Evolutionary conservation across 2,797 vertebrate species (phyloP), one percentile per base, ranked within the genome.

Genomic region (Rhinichthys osculus): DNA sequence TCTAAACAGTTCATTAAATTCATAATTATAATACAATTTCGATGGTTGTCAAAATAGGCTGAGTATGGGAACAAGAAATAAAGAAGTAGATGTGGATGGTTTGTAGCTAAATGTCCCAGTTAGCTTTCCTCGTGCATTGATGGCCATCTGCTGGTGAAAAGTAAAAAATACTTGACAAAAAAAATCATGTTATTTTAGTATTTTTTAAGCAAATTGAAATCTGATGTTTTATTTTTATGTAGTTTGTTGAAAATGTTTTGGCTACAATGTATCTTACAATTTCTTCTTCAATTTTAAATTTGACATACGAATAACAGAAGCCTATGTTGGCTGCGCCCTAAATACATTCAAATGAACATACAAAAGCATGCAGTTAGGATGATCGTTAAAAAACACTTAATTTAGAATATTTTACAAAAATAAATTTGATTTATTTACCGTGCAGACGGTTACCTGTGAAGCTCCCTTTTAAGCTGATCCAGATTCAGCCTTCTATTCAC

Each of bases 131-230:
- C 59, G 7, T 67, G 73, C 30, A 5, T 57, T 70, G 52, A 64
- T 47, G 50, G 21, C 83, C 83, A 85, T 71, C 83, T 85, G 67
- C 76, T 62, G 83, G 83, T 47, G 40, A n/a, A 72, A 40, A 3
- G 8, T 71, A 44, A 52, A 33, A 38, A 38, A 59, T 40, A 27
- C 13, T 52, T 3, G 19, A 7, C 13, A 19, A 5, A 11, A 21
- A 19, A 5, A 57, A 57, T 3, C 19, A 13, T 23, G 19, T 19
- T 44, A 71, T 19, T 42, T 62, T 16, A 2, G 35, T 17, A 42
- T 40, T 27, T 38, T 40, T 64, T 54, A 38, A 38, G 4, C 44
- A 5, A 42, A 38, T 7, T 38, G 9, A 38, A 67, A 50, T 33
- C n/a, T 33, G 2, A 64, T 4, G 2, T n/a, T 40, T 23, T 9